Evolutionary conservation across 2,888 invertebrate genomes (phyloP).

Genomic region (Elegia similella): DNA sequence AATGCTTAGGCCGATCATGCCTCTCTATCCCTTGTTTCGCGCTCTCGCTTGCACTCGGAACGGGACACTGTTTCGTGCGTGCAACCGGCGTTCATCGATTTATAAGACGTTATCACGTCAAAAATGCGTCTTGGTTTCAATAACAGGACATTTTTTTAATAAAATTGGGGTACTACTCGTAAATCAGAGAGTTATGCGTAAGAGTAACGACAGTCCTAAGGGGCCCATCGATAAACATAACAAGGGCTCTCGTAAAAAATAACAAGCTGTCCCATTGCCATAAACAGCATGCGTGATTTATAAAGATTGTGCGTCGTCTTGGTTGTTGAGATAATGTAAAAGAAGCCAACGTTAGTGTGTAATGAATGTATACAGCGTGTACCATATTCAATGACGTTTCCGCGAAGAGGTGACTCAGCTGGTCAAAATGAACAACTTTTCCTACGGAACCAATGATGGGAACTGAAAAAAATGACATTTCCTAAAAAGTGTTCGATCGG

Average conservation of each 20-base stretch:
- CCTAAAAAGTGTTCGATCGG: too few relatives aligned
- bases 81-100: too few relatives aligned
- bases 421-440: too few relatives aligned
- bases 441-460: too few relatives aligned
- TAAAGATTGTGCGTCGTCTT: not conserved
- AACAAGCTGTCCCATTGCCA: constrained; percentile 37
- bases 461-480: too few relatives aligned
- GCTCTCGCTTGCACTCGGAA: too few relatives aligned
- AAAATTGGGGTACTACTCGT: not conserved
- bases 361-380: not conserved
- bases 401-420: too few relatives aligned
- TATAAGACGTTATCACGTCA: too few relatives aligned
- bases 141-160: not conserved
- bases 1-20: too few relatives aligned
- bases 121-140: not conserved
- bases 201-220: not conserved
- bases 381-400: too few relatives aligned
- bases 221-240: constrained; percentile 26
- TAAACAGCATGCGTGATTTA: constrained; percentile 21
- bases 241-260: constrained; percentile 41
- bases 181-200: constrained; percentile 8
- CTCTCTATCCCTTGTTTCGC: too few relatives aligned
- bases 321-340: not conserved
- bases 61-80: too few relatives aligned
- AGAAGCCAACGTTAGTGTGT: not conserved